Evolutionary conservation across 2,113 vertebrate species (phyloP), one percentile per base, ranked within the genome.

Genomic region (Tylochromis polylepis): DNA sequence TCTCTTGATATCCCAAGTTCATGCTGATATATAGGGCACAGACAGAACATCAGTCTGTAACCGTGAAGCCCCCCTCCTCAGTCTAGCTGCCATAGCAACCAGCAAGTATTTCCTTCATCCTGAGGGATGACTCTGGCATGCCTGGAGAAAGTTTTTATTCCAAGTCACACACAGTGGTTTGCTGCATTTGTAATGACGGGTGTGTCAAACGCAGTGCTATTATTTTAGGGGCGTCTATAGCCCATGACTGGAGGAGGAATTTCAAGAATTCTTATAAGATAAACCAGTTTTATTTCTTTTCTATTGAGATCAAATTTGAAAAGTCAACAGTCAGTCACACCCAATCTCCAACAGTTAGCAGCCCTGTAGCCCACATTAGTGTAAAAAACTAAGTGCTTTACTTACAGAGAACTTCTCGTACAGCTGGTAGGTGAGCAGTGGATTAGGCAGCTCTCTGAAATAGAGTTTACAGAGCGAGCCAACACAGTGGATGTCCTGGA

Each of bases 321-420:
- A 16, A 59, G 79, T 56, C 20, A 46, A 36, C 11, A 16, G 38
- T 82, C 34, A 67, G 24, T 59, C 34, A 15, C 12, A 4, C 5
- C 46, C n/a, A 57, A 34, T 22, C 49, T 58, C 55, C 16, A 8
- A 49, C 67, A 20, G 65, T 72, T 4, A 27, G 15, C 67, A 29
- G 70, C 43, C 15, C 43, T 20, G 24, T 27, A 49, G 70, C 75
- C 27, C 75, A 88, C 70, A 78, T 80, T 57, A 67, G 34, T 43
- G 65, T 6, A 3, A 85, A 7, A 78, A 81, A 81, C 2, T 10
- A 62, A 9, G 81, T n/a, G 70, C 2, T 59, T 11, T 53, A 94
- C 98, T 98, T 94, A 99, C 99, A 2, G 98, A 99, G 95, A 99
- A 99, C 87, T 99, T 99, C 95, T 99, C 98, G 3, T 99, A 99